Evolutionary conservation across 2,113 vertebrate genomes (phyloP), one percentile per base, ranked within the genome.

Genomic region (Probosciger aterrimus): DNA sequence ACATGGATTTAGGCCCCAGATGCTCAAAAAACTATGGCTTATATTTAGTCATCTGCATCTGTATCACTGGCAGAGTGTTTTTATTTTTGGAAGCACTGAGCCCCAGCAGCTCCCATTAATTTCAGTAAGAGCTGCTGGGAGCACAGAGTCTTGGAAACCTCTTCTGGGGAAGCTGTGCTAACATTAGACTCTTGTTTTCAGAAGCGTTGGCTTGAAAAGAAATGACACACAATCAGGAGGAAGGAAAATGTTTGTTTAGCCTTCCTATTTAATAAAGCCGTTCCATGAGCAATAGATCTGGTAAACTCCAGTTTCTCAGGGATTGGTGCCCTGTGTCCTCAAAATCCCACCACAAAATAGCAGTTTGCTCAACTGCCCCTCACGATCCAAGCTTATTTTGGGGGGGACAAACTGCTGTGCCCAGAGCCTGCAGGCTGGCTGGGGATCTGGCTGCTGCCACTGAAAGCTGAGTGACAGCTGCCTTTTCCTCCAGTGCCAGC

Each of bases 11-110:
- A 92, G 47, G 73, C 39, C 71, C 75, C 71, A 94, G 82, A 94
- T 94, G 92, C 89, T 96, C 74, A 62, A 95, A 95, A 95, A 92
- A 31, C 62, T 92, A 71, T 35, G 41, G 89, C 84, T 96, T 95
- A 89, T 92, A 96, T 96, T 94, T 94, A 96, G 90, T 93, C 62
- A 93, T 94, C 88, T 95, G 86, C 86, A 96, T 94, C 83, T 75
- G 57, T 63, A 97, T 53, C 86, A 92, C 65, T 92, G 88, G 92
- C 82, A 90, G 74, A 93, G 39, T 14, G 37, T 24, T 93, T 92
- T 96, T 96, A 96, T 97, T 96, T 97, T 94, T 96, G 92, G 95
- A 96, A 93, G 79, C 90, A 81, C 64, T 74, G 91, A 91, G 93
- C 15, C 86, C 84, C 64, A 71, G 82, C 83, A 96, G 69, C 86